These are phyloP conservation scores for Dendropsophus ebraccatus DNA, from an alignment of 2,113 vertebrate genomes.

Conservation along the genomic window DNA sequence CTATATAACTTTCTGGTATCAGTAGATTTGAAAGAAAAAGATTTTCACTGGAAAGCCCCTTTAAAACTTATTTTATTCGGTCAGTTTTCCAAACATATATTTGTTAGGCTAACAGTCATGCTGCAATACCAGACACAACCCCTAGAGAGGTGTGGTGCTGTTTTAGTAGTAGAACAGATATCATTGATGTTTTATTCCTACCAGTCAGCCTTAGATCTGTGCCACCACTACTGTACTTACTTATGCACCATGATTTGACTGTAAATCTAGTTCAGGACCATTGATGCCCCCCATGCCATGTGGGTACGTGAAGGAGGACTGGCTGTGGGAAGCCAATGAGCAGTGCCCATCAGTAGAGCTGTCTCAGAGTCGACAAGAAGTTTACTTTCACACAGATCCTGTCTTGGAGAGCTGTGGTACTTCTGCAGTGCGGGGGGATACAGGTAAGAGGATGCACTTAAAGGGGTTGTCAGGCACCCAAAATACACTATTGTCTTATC, in stretches of 20 bases:
- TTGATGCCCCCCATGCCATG: neutral
- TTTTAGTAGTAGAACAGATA: no score
- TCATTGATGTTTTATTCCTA: neutral
- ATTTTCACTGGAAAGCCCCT: no score
- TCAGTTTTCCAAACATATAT: no score
- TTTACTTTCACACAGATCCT: constrained; percentile 64
- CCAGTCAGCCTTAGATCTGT: neutral
- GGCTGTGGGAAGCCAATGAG: constrained; percentile 32
- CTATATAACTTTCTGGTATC: no score
- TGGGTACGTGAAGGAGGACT: constrained; percentile 25
- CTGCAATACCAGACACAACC: no score
- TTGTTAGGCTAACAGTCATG: no score
- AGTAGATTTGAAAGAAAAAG: no score
- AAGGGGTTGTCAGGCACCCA: neutral
- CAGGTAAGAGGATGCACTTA: constrained; percentile 55
- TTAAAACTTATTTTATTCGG: no score
- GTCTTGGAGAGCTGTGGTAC: constrained; percentile 64
- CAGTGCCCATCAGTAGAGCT: constrained; percentile 8
- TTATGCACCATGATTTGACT: neutral
- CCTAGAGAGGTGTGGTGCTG: no score
- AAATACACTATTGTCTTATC: no score
- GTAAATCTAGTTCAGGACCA: neutral
- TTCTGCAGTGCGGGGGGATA: constrained; percentile 63
- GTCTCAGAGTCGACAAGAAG: constrained; percentile 53
- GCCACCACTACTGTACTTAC: neutral